phyloP scores from a whole-genome alignment of 2,888 invertebrate genomes.

The Eilema griseolum region DNA sequence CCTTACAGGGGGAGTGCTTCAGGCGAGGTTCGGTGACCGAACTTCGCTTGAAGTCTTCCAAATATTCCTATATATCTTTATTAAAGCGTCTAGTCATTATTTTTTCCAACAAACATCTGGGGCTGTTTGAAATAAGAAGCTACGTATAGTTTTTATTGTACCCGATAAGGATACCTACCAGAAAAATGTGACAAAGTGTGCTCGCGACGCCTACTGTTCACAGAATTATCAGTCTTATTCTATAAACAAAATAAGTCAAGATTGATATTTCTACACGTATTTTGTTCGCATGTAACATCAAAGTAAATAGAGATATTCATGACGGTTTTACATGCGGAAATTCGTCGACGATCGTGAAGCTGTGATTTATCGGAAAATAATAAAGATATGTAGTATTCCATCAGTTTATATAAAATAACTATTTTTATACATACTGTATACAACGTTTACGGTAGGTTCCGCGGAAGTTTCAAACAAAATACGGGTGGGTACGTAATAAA shows the following conservation, averaged over 20 bases:
- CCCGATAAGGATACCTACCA: too few relatives aligned
- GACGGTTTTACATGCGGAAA: constrained; percentile 5
- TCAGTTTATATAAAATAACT: constrained; percentile 28
- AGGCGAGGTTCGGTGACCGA: too few relatives aligned
- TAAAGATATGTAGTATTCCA: constrained; percentile 26
- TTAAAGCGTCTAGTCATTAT: too few relatives aligned
- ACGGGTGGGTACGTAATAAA: constrained; percentile 1
- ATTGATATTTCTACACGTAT: not conserved
- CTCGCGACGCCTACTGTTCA: too few relatives aligned
- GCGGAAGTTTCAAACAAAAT: constrained; percentile 11
- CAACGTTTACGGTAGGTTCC: not conserved
- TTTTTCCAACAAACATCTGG: too few relatives aligned
- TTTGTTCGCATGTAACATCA: not conserved
- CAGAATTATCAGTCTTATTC: not conserved
- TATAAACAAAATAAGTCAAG: not conserved
- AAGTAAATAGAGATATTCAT: not conserved
- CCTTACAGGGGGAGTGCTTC: too few relatives aligned
- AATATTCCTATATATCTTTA: too few relatives aligned
- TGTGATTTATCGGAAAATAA: constrained; percentile 30
- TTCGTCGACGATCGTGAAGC: constrained; percentile 5
- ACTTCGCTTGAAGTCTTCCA: too few relatives aligned
- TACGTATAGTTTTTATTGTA: too few relatives aligned
- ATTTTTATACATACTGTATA: constrained; percentile 27
- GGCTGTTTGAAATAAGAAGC: too few relatives aligned
- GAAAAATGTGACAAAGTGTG: too few relatives aligned